A percentile compares a stretch with the other conserved stretches of the same genome.
phyloP scores from a whole-genome alignment of 1,140 invertebrate species.

The Drosophila nannoptera region DNA sequence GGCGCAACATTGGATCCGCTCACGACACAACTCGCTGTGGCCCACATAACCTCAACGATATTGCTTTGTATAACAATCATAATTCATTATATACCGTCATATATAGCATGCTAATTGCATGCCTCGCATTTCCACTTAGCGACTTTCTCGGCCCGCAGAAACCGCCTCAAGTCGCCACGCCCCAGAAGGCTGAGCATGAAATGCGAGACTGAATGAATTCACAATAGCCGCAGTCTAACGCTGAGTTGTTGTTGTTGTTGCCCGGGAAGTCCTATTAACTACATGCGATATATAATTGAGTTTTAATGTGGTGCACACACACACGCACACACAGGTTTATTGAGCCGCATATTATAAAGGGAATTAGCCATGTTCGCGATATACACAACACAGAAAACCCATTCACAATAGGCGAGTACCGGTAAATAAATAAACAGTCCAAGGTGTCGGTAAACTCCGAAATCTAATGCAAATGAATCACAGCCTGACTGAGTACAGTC shows the following conservation, averaged over 20 bases:
- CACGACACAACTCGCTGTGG: slow-evolving; percentile 42
- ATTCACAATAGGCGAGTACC: background rate
- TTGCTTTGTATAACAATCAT: slow-evolving; percentile 52
- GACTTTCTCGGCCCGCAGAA: slow-evolving; percentile 8
- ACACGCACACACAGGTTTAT: slow-evolving; percentile 6
- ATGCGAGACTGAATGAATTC: slow-evolving; percentile 70
- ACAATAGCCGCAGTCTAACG: slow-evolving; percentile 45
- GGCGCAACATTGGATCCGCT: slow-evolving; percentile 49
- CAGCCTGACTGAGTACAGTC: slow-evolving; percentile 17
- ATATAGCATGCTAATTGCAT: slow-evolving; percentile 57
- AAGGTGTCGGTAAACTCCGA: slow-evolving; percentile 14
- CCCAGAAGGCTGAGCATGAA: slow-evolving; percentile 26
- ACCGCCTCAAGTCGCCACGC: slow-evolving; percentile 8
- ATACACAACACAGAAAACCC: slow-evolving; percentile 33
- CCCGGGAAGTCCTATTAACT: slow-evolving; percentile 36
- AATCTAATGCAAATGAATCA: slow-evolving; percentile 33
- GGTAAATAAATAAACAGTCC: slow-evolving; percentile 5
- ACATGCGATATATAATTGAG: slow-evolving; percentile 74
- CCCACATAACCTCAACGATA: slow-evolving; percentile 8
- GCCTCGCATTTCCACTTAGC: slow-evolving; percentile 52
- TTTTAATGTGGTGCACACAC: slow-evolving; percentile 50
- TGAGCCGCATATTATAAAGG: slow-evolving; percentile 47
- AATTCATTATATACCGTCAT: slow-evolving; percentile 55
- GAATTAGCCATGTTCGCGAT: slow-evolving; percentile 50
- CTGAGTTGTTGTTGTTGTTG: too few species aligned